These are phyloP conservation scores for Mya arenaria DNA, from an alignment of 1,140 invertebrate species.

Conservation along the genomic window DNA sequence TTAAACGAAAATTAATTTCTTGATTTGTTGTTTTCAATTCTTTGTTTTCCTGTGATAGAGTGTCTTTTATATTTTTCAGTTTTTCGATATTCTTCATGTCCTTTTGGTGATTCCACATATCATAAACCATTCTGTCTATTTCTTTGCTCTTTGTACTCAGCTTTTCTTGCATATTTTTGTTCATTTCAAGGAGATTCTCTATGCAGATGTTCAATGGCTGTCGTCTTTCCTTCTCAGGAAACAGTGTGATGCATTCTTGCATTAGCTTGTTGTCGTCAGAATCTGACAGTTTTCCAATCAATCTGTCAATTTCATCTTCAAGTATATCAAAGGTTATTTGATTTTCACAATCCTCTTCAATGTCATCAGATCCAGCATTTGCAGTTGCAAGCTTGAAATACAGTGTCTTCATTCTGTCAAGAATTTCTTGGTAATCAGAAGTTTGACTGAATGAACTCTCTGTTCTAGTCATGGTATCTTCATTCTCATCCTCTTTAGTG, in stretches of 20 bases:
- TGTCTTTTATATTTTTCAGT: conserved; percentile 6
- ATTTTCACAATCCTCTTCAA: conserved; percentile 12
- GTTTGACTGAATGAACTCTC: conserved; percentile 14
- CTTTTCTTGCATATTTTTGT: conserved; percentile 21
- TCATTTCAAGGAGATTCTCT: conserved; percentile 2
- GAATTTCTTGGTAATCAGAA: neutral
- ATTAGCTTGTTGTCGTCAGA: conserved; percentile 41
- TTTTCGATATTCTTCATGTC: conserved; percentile 36
- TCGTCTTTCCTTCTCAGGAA: conserved; percentile 29
- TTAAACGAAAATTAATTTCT: neutral
- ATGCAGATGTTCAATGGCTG: conserved; percentile 28
- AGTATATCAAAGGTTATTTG: conserved; percentile 25
- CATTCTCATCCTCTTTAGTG: conserved; percentile 5
- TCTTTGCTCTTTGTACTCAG: conserved; percentile 5
- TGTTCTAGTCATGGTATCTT: neutral
- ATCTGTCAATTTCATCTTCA: neutral
- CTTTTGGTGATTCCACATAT: conserved; percentile 39
- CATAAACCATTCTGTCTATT: conserved; percentile 29
- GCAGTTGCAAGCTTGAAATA: conserved; percentile 15
- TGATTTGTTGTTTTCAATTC: conserved; percentile 15
- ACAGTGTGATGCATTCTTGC: conserved; percentile 2
- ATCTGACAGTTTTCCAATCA: conserved; percentile 6
- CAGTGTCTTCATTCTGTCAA: conserved; percentile 11
- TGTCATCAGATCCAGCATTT: conserved; percentile 3
- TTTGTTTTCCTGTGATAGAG: conserved; percentile 1